These are phyloP conservation scores for Periophthalmus modestus DNA, from an alignment of 2,113 vertebrate species.

Conservation along the genomic window DNA sequence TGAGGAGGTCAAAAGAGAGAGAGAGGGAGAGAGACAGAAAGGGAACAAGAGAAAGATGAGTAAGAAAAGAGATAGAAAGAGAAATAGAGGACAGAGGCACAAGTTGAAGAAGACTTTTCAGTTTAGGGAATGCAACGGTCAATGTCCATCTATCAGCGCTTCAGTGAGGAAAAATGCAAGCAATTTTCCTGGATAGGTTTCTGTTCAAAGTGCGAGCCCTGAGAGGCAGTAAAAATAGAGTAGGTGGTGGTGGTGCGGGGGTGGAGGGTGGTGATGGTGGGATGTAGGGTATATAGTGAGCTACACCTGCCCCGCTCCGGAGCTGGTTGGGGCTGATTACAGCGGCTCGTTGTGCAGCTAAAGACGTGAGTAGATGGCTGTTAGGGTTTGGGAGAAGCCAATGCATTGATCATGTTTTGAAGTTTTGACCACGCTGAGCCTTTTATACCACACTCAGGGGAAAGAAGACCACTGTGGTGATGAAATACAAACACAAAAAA, in stretches of 20 bases:
- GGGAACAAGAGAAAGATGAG: no score
- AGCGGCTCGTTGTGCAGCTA: slow-evolving; percentile 40
- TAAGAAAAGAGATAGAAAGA: no score
- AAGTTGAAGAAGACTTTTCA: slow-evolving; percentile 31
- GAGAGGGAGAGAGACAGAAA: no score
- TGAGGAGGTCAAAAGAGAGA: no score
- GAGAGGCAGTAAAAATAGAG: slow-evolving; percentile 69
- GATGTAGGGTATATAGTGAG: slow-evolving; percentile 22
- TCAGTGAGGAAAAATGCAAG: slow-evolving; percentile 63
- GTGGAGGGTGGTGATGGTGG: background rate
- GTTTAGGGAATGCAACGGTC: slow-evolving; percentile 57
- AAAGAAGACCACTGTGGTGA: slow-evolving; percentile 53
- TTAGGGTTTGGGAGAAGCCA: slow-evolving; percentile 35
- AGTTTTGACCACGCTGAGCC: slow-evolving; percentile 23
- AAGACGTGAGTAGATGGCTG: slow-evolving; percentile 35
- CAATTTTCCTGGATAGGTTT: slow-evolving; percentile 71
- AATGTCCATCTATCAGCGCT: slow-evolving; percentile 68
- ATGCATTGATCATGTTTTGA: slow-evolving; percentile 41
- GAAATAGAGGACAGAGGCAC: background rate
- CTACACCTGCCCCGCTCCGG: slow-evolving; percentile 58
- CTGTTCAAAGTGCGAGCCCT: slow-evolving; percentile 67
- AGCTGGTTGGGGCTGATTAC: slow-evolving; percentile 59
- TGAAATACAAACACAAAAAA: slow-evolving; percentile 36
- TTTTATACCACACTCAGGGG: slow-evolving; percentile 39
- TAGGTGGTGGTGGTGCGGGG: slow-evolving; percentile 10